Base-by-base conservation (phyloP, 2,113 vertebrate genomes). In the Gymnorhina tibicen region DNA sequence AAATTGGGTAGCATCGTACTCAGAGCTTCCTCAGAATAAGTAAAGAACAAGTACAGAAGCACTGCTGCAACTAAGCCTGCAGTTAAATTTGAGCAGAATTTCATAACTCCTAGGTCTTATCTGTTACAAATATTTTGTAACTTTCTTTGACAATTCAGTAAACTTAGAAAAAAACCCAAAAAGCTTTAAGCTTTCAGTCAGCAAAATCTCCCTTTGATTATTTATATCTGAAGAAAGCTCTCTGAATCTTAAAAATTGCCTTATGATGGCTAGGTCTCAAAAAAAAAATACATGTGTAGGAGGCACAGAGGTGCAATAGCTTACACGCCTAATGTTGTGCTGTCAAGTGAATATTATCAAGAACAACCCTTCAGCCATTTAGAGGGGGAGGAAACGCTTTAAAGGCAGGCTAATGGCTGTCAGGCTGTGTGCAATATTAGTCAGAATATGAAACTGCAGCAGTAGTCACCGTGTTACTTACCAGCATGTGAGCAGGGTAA, bases 311-410 rank as follows among this genome's bases (percentile, higher is more conserved):
- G 66, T 76, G 63, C 72, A 91, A 82, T 95, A 90, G 44, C 72
- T 96, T 92, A 76, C 58, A 69, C 5, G 16, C 35, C 30, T 95
- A 79, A 91, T 89, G 42, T 42, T 78, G 39, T 53, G 19, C 67
- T 97, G 88, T 93, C 93, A 96, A 74, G 85, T 84, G 42, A 68
- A 44, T 91, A 70, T 89, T 94, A 79, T 53, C 87, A 74, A 80
- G 70, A 89, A 23, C 66, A 79, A 44, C n/a, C 56, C 47, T 93
- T 93, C 46, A 89, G 85, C 44, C 41, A 95, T 89, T 97, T 94
- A 58, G 35, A 70, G 69, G 41, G 52, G 39, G 44, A 89, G 42
- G 62, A 85, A 95, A 79, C 89, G 47, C 41, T 87, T 74, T 78
- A 94, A 87, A 85, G 67, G 78, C 81, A 95, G 72, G 55, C 22